Conservation (phyloP, 2,797 vertebrate genomes). For the Gephyroberyx darwinii region DNA sequence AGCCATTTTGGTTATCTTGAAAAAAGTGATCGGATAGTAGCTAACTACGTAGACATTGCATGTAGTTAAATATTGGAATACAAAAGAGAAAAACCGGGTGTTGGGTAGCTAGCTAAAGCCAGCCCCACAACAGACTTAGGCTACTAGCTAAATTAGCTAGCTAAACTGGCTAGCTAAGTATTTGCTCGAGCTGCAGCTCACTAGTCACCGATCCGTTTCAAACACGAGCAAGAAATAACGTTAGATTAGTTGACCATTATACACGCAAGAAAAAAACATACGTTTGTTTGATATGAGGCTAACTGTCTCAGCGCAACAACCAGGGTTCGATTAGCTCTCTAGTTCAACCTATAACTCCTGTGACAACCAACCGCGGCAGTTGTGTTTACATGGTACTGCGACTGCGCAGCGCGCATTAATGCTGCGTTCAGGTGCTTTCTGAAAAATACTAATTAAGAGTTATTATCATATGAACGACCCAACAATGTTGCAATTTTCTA, state of each 20-base stretch:
- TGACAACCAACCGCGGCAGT: conserved; percentile 39
- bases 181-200: neutral
- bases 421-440: conserved; percentile 11
- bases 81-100: neutral
- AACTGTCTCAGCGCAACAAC: neutral
- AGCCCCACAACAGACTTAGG: conserved; percentile 4
- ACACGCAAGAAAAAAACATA: neutral
- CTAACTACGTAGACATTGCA: neutral
- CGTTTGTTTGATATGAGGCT: neutral
- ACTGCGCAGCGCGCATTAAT: conserved; percentile 56
- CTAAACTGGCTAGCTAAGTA: conserved; percentile 2
- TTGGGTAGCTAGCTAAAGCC: conserved; percentile 32
- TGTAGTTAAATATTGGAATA: neutral
- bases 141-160: conserved; percentile 46
- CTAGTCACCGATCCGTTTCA: neutral
- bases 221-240: neutral
- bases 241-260: neutral
- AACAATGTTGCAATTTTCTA: too few relatives aligned
- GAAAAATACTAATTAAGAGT: too few relatives aligned
- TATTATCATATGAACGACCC: too few relatives aligned
- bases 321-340: neutral
- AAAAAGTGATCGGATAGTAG: neutral
- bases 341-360: conserved; percentile 5
- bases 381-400: conserved; percentile 82
- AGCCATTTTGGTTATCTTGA: conserved; percentile 28